phyloP scores from a whole-genome alignment of 2,113 vertebrate genomes.

The Chionomys nivalis region DNA sequence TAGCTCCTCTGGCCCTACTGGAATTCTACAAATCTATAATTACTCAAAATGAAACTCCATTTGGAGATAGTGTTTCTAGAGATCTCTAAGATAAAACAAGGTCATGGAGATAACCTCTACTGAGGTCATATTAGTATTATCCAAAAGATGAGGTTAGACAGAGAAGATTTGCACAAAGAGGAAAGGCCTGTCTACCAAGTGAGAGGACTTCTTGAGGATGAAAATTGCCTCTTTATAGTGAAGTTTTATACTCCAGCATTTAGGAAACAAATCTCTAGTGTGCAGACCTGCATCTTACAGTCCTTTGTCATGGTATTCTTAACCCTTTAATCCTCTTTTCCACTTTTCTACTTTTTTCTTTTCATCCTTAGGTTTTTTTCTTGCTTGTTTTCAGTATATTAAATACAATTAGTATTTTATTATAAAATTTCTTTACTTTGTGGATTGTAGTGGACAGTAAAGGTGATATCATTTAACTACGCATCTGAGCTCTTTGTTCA shows the following conservation, averaged over 20 bases:
- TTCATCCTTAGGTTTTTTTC: neutral
- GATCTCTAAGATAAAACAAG: neutral
- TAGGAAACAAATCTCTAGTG: neutral
- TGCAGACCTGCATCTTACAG: neutral
- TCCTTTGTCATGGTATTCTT: neutral
- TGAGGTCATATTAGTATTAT: neutral
- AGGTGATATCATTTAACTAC: neutral
- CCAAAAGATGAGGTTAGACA: neutral
- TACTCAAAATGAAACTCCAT: neutral
- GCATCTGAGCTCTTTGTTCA: neutral
- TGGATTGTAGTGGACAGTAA: neutral
- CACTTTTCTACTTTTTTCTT: neutral
- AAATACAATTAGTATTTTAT: neutral
- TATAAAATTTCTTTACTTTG: neutral
- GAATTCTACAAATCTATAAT: neutral
- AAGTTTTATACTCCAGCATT: neutral
- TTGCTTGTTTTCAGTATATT: neutral
- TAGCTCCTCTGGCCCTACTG: too few relatives aligned
- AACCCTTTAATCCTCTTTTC: neutral
- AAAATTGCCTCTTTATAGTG: neutral
- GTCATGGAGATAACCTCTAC: neutral
- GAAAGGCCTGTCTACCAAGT: neutral
- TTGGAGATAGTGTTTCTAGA: neutral
- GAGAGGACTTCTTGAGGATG: neutral
- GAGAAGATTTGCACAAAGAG: neutral